Evolutionary conservation across 35 echinoderm and acorn worm genomes (phyloP).

Genomic region (Hemicentrotus pulcherrimus): DNA sequence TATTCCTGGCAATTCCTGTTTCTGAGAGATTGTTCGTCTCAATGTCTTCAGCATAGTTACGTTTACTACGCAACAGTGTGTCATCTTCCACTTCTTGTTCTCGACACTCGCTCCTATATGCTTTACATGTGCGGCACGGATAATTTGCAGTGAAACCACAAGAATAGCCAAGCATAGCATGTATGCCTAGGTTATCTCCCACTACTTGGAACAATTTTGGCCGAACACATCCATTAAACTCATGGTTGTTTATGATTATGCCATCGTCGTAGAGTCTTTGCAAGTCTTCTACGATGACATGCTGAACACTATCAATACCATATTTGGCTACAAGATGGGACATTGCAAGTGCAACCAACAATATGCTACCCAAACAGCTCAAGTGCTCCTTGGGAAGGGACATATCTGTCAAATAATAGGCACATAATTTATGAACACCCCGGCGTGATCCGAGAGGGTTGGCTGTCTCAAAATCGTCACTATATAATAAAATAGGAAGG

Average conservation of each 20-base stretch:
- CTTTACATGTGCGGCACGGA: conserved; percentile 23
- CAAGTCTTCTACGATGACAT: conserved; percentile 10
- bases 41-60: background rate
- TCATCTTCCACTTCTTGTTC: background rate
- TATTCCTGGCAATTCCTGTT: conserved; percentile 35
- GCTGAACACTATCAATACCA: conserved; percentile 30
- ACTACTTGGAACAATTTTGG: conserved; percentile 34
- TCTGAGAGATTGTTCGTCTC: background rate
- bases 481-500: conserved; percentile 24
- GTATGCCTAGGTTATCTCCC: conserved; percentile 42
- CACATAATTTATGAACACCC: conserved; percentile 44
- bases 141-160: conserved; percentile 47
- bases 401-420: background rate
- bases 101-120: background rate
- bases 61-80: background rate
- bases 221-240: conserved; percentile 7
- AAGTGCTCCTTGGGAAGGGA: background rate
- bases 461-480: conserved; percentile 31
- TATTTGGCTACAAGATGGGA: conserved; percentile 10
- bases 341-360: conserved; percentile 24
- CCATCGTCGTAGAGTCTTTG: background rate
- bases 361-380: background rate
- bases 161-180: conserved; percentile 30
- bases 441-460: conserved; percentile 37
- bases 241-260: background rate